A percentile compares a stretch with the other conserved stretches of the same genome.
Conservation (phyloP, 2,113 vertebrate species). For the Pongo abelii region DNA sequence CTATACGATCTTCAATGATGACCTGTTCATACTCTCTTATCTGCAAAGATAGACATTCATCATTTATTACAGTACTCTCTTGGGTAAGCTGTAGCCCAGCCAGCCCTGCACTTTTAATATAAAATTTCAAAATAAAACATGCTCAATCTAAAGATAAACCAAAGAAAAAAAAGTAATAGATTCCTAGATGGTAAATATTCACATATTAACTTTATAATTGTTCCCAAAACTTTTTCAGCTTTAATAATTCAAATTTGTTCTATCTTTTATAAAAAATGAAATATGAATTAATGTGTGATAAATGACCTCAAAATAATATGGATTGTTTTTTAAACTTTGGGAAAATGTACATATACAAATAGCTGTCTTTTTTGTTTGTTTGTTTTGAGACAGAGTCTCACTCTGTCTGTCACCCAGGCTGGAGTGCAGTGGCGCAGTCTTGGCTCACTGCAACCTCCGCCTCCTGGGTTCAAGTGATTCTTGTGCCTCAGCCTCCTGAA, state of each 20-base stretch:
- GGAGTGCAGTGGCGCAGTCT: not conserved
- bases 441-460: too few species aligned
- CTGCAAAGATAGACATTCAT: slow-evolving; percentile 77
- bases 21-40: slow-evolving; percentile 83
- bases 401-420: not conserved
- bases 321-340: not conserved
- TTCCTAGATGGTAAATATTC: slow-evolving; percentile 9
- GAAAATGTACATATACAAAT: not conserved
- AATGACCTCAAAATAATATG: not conserved
- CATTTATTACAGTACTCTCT: not conserved
- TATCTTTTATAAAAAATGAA: slow-evolving; percentile 39
- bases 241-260: slow-evolving; percentile 22
- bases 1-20: slow-evolving; percentile 86
- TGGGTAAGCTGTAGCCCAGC: not conserved
- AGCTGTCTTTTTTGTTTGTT: not conserved
- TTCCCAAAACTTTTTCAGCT: not conserved
- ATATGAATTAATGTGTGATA: not conserved
- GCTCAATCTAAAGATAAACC: not conserved
- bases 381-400: not conserved
- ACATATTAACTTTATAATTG: not conserved
- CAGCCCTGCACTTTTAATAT: not conserved
- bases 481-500: not conserved
- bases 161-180: not conserved
- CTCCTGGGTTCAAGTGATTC: not conserved
- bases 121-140: slow-evolving; percentile 14